Base-by-base conservation (phyloP, 2,113 vertebrate species). In the Hyaena hyaena region DNA sequence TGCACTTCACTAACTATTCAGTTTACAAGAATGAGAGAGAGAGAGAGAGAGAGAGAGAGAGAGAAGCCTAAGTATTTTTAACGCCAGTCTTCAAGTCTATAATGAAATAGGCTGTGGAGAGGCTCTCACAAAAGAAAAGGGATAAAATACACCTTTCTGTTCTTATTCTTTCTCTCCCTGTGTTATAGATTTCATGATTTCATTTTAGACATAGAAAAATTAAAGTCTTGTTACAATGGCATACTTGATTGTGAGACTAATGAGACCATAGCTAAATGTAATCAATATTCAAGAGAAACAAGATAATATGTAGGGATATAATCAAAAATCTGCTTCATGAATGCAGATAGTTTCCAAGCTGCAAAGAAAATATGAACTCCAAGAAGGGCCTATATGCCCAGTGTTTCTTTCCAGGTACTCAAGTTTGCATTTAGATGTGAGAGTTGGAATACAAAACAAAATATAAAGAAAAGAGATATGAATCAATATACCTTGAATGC, bases 241-340 rank as follows among this genome's bases (percentile, higher is more conserved):
- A 96, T 17, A 92, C 48, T 91, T 96, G 92, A 96, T 48, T 95
- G 50, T 31, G 11, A 87, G 26, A 96, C 86, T 97, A 95, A 89
- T 53, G 77, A 95, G 19, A 69, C 12, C 16, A 73, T 39, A 95
- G 45, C 24, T 92, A 93, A 92, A 87, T 90, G 43, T 61, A 87
- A 96, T 91, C 48, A 95, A 77, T 88, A 93, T 50, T 85, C 77
- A 92, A 91, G 31, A 88, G 94, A 89, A 87, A 77, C 45, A 61
- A 83, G 73, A 66, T 35, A 71, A 79, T 50, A 55, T 55, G 28
- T 69, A 76, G 24, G 19, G 87, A 80, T 68, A 77, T 80, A 97
- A 90, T 90, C 31, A 92, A 89, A 63, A 92, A 50, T 76, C 61
- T 90, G 35, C 35, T 48, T 79, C 28, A 73, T 33, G 50, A 90